Conservation (phyloP, 2,888 invertebrate species). For the Epinotia ramella region DNA sequence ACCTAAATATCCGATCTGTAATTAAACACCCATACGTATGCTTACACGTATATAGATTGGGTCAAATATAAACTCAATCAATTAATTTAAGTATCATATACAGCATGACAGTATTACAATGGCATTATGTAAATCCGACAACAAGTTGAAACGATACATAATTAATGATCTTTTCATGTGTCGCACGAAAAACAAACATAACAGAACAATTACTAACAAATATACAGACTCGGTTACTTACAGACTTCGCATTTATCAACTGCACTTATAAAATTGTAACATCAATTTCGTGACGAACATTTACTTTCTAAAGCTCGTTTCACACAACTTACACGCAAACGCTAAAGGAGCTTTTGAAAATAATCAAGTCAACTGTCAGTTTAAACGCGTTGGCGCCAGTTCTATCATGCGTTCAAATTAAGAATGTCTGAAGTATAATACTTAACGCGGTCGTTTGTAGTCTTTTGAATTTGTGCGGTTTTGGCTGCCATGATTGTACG, state of each 20-base stretch:
- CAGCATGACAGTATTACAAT: constrained; percentile 36
- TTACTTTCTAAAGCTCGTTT: constrained; percentile 7
- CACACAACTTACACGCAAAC: not conserved
- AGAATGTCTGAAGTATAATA: not conserved
- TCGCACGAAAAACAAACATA: constrained; percentile 30
- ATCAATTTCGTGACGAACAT: not conserved
- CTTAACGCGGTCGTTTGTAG: not conserved
- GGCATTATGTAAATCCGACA: constrained; percentile 38
- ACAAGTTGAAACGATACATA: constrained; percentile 32
- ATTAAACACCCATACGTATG: too few species aligned
- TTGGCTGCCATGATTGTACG: constrained; percentile 53
- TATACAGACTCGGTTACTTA: not conserved
- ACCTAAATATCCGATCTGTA: too few species aligned
- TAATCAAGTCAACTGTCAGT: constrained; percentile 4
- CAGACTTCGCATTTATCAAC: not conserved
- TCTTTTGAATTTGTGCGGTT: constrained; percentile 10
- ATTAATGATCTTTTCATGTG: constrained; percentile 35
- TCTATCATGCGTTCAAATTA: not conserved
- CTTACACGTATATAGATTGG: not conserved
- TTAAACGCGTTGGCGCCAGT: constrained; percentile 26
- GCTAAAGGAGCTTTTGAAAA: not conserved
- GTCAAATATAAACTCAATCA: constrained; percentile 3
- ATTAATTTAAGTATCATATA: constrained; percentile 31
- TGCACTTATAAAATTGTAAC: constrained; percentile 21
- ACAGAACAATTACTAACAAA: not conserved